phyloP scores from a whole-genome alignment of 2,888 invertebrate species.

The Hecatera dysodea region DNA sequence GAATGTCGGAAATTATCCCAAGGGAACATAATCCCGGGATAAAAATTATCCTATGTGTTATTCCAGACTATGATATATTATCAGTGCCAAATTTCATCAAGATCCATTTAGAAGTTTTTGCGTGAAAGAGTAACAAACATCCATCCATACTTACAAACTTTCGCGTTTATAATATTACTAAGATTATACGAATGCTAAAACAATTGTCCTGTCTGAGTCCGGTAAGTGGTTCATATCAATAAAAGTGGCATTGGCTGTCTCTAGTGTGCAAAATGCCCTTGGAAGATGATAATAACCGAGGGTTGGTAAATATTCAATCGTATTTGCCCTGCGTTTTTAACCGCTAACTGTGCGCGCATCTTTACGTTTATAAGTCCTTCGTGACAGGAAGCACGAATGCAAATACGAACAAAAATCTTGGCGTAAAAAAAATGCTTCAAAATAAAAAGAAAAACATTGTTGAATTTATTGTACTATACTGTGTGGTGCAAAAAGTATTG shows the following conservation, averaged over 20 bases:
- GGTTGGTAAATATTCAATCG: not conserved
- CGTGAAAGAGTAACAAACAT: too few relatives aligned
- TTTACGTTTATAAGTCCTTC: not conserved
- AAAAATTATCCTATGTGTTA: too few relatives aligned
- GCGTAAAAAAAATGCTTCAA: not conserved
- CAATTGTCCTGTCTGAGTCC: not conserved
- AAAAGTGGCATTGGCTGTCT: not conserved
- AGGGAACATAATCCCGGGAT: too few relatives aligned
- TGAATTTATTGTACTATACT: slow-evolving; percentile 21
- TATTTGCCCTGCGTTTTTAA: not conserved
- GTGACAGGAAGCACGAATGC: not conserved
- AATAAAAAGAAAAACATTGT: slow-evolving; percentile 16
- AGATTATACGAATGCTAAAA: not conserved
- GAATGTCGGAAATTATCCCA: too few relatives aligned
- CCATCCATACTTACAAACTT: too few relatives aligned
- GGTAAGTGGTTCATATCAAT: not conserved
- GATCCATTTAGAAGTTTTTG: too few relatives aligned
- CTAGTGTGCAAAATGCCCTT: not conserved
- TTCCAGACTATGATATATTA: too few relatives aligned
- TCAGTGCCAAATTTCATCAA: too few relatives aligned
- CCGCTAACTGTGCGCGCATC: not conserved
- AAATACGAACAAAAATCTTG: not conserved
- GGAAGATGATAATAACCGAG: not conserved
- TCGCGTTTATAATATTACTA: too few relatives aligned
- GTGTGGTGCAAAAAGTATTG: slow-evolving; percentile 9